Conservation (phyloP, 1,140 invertebrate genomes). For the Monochamus saltuarius region DNA sequence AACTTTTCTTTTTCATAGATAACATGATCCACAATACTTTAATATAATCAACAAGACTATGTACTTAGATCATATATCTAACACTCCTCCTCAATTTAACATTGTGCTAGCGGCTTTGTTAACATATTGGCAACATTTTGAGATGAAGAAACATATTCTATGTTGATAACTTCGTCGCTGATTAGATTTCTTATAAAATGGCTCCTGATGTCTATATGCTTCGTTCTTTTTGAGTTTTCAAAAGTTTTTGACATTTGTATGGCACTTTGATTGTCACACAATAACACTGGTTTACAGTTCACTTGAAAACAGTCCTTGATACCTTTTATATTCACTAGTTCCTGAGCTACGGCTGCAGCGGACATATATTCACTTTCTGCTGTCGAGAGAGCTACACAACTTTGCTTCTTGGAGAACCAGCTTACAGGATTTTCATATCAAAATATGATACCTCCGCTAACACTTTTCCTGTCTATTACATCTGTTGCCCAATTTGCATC, state of each 20-base stretch:
- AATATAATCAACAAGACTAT: too few relatives aligned
- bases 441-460: constrained; percentile 3
- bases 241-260: constrained; percentile 6
- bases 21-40: too few relatives aligned
- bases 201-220: constrained; percentile 6
- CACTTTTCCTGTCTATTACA: constrained; percentile 4
- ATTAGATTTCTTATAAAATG: constrained; percentile 7
- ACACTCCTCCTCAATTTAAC: too few relatives aligned
- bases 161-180: not conserved
- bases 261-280: constrained; percentile 11
- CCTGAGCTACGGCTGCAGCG: not conserved
- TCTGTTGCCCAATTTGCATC: constrained; percentile 11
- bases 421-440: not conserved
- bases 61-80: too few relatives aligned
- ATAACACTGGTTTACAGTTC: not conserved
- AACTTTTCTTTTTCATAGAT: too few relatives aligned
- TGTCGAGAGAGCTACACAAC: constrained; percentile 4
- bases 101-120: constrained; percentile 5
- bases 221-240: constrained; percentile 9
- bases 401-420: constrained; percentile 12
- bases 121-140: constrained; percentile 7
- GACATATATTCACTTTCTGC: constrained; percentile 9
- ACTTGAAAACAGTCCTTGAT: not conserved
- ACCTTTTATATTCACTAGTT: constrained; percentile 13
- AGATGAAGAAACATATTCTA: constrained; percentile 7